A percentile compares a stretch with the other conserved stretches of the same genome.
Conservation (phyloP, 2,113 vertebrate genomes). For the Entomyzon cyanotis region DNA sequence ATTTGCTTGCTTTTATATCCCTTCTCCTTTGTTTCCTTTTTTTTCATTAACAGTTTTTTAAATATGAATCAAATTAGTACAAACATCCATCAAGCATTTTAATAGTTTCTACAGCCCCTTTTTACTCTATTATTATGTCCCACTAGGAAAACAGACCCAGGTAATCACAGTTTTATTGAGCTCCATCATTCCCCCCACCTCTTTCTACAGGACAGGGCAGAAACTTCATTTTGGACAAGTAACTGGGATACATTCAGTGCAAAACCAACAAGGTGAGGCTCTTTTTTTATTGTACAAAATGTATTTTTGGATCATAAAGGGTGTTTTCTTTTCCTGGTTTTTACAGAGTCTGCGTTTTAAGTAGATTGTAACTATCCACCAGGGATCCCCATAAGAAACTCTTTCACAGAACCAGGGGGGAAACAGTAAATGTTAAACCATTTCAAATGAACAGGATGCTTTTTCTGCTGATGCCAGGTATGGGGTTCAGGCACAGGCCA, state of each 20-base stretch:
- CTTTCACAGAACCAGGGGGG: constrained; percentile 29
- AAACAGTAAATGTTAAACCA: constrained; percentile 43
- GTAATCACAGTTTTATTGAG: constrained; percentile 27
- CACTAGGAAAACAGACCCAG: constrained; percentile 13
- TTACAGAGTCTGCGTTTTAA: constrained; percentile 50
- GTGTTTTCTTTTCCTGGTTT: constrained; percentile 55
- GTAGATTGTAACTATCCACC: constrained; percentile 15
- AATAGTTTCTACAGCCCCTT: constrained; percentile 7
- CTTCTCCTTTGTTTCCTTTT: not conserved
- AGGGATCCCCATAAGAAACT: constrained; percentile 40
- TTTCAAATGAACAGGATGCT: constrained; percentile 46
- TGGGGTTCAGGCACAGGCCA: constrained; percentile 37
- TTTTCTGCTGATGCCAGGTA: constrained; percentile 49
- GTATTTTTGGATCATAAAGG: constrained; percentile 38
- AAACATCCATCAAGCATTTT: not conserved
- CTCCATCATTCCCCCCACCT: not conserved
- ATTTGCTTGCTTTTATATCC: not conserved
- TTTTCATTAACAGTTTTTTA: not conserved
- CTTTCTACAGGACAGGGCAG: not conserved
- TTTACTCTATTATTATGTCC: not conserved
- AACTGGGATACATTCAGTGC: not conserved
- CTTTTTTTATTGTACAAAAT: not conserved
- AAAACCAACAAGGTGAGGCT: constrained; percentile 33
- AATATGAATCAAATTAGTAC: not conserved
- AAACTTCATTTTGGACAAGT: constrained; percentile 38